Evolutionary conservation across 2,888 invertebrate genomes (phyloP).

Genomic region (Tuberolachnus salignus): DNA sequence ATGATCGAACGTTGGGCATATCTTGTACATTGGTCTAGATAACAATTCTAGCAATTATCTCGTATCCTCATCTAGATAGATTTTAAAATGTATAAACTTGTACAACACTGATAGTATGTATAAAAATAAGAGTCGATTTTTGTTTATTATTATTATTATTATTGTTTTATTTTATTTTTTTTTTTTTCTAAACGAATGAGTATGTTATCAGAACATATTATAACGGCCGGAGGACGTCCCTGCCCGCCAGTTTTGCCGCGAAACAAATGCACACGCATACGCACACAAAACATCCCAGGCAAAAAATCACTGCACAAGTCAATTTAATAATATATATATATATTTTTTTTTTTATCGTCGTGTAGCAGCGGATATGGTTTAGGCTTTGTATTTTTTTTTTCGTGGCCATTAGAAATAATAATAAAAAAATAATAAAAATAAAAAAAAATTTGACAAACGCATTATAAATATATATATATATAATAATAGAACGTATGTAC

Average conservation of each 20-base stretch:
- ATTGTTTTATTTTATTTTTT: neutral
- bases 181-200: neutral
- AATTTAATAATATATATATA: neutral
- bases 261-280: conserved; percentile 52
- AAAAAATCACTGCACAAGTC: conserved; percentile 51
- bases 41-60: too few relatives aligned
- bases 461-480: too few relatives aligned
- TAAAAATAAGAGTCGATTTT: too few relatives aligned
- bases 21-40: too few relatives aligned
- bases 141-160: too few relatives aligned
- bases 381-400: conserved; percentile 20
- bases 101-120: too few relatives aligned
- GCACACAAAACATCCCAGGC: conserved; percentile 52
- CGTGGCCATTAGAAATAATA: conserved; percentile 31
- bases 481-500: neutral
- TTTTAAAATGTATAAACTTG: too few relatives aligned
- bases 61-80: too few relatives aligned
- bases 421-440: neutral
- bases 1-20: too few relatives aligned
- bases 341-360: conserved; percentile 5
- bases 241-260: conserved; percentile 22
- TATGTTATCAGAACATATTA: neutral
- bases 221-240: neutral
- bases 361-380: conserved; percentile 41
- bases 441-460: conserved; percentile 22